Evolutionary conservation across 1,140 invertebrate species (phyloP).

Genomic region (Vanessa atalanta): DNA sequence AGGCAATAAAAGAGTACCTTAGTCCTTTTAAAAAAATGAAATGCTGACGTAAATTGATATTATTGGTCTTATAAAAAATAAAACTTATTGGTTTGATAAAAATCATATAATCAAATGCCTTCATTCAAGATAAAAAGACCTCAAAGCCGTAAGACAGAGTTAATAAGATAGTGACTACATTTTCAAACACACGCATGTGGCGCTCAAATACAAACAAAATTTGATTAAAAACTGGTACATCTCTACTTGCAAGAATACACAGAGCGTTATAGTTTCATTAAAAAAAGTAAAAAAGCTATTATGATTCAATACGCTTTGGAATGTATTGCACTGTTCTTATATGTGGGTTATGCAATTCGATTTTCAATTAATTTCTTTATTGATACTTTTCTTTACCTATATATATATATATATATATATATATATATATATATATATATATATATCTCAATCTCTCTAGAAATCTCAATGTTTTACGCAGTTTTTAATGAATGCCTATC

Average conservation of each 20-base stretch:
- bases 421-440: too few relatives aligned
- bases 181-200: background rate
- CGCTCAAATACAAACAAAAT: background rate
- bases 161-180: background rate
- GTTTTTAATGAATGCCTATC: too few relatives aligned
- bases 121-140: conserved; percentile 5
- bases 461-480: too few relatives aligned
- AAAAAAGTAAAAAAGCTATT: background rate
- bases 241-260: background rate
- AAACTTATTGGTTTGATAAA: background rate
- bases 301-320: conserved; percentile 12
- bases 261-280: background rate
- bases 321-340: conserved; percentile 15
- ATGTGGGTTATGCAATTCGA: background rate
- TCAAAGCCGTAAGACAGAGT: background rate
- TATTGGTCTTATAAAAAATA: too few relatives aligned
- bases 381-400: background rate
- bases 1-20: too few relatives aligned
- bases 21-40: too few relatives aligned
- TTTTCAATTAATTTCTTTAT: conserved; percentile 3
- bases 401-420: too few relatives aligned
- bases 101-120: background rate
- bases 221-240: background rate
- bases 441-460: too few relatives aligned
- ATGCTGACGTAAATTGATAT: too few relatives aligned